Evolutionary conservation across 1,140 invertebrate species (phyloP).

Genomic region (Geopemphigus sp.): DNA sequence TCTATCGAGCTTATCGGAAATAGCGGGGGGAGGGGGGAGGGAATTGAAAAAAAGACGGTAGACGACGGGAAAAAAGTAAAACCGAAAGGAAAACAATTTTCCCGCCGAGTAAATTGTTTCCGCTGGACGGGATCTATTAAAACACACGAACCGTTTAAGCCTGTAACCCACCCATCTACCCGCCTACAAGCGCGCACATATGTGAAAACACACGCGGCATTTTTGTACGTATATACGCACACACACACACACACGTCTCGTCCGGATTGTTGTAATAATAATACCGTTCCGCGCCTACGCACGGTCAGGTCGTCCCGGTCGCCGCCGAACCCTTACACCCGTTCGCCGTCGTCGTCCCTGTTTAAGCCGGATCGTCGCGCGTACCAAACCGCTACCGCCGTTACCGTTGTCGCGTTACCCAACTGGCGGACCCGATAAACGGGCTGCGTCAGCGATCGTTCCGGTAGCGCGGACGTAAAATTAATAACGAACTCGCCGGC

Average conservation of each 20-base stretch:
- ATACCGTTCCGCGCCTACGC: background rate
- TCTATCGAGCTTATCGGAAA: conserved; percentile 1
- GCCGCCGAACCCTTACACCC: background rate
- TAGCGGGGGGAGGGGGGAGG: background rate
- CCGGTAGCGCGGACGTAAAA: conserved; percentile 18
- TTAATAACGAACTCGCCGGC: conserved; percentile 27
- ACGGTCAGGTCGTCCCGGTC: background rate
- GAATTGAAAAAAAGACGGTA: background rate
- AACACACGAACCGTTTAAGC: conserved; percentile 29
- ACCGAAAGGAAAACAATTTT: conserved; percentile 19
- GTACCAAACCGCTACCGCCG: too few species aligned
- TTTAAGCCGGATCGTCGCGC: too few species aligned
- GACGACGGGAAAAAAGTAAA: background rate
- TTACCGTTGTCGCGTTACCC: background rate
- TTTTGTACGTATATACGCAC: background rate
- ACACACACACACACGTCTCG: background rate
- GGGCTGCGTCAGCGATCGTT: conserved; percentile 23
- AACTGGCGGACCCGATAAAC: too few species aligned
- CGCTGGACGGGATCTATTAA: conserved; percentile 28
- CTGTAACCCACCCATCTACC: too few species aligned
- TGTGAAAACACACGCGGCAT: too few species aligned
- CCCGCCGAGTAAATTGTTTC: conserved; percentile 22
- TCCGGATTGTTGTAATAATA: conserved; percentile 2
- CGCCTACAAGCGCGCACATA: too few species aligned
- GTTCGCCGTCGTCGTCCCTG: background rate